These are phyloP conservation scores for Nematostella vectensis DNA, from an alignment of 92 coral and sea anemone genomes.

Conservation along the genomic window DNA sequence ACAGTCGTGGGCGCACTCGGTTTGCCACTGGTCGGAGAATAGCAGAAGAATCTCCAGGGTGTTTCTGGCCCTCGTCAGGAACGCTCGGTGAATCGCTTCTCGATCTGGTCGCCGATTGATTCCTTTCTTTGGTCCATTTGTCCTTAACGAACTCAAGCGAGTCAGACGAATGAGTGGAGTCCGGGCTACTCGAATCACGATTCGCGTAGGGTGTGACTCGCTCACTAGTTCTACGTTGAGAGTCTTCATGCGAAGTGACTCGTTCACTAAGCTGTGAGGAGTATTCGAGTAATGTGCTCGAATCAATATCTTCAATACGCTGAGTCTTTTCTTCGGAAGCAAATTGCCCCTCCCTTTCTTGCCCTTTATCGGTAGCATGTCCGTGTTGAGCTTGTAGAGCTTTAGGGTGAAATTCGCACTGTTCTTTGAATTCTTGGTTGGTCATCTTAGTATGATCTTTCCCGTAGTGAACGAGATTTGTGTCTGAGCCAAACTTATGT, in stretches of 20 bases:
- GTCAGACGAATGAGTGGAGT: slow-evolving; percentile 23
- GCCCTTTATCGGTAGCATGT: no score
- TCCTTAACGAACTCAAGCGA: slow-evolving; percentile 18
- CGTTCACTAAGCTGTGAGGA: no score
- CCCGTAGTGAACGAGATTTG: not conserved
- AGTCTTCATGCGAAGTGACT: no score
- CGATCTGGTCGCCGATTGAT: not conserved
- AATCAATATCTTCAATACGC: no score
- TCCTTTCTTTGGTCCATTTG: slow-evolving; percentile 3
- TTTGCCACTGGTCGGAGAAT: not conserved
- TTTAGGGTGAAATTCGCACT: no score
- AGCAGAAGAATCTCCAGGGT: not conserved
- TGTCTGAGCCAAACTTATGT: not conserved
- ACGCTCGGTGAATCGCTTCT: not conserved
- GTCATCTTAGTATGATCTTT: no score
- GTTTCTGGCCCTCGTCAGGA: not conserved
- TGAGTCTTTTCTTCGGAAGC: no score
- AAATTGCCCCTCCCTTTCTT: no score
- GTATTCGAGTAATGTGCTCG: no score
- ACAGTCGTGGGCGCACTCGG: not conserved
- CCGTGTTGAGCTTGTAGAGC: no score
- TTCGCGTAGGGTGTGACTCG: not conserved
- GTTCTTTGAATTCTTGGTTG: no score
- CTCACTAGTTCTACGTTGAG: no score
- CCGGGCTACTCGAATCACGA: not conserved